Base-by-base conservation (phyloP, 2,888 invertebrate genomes). In the Drosophila anomelani region DNA sequence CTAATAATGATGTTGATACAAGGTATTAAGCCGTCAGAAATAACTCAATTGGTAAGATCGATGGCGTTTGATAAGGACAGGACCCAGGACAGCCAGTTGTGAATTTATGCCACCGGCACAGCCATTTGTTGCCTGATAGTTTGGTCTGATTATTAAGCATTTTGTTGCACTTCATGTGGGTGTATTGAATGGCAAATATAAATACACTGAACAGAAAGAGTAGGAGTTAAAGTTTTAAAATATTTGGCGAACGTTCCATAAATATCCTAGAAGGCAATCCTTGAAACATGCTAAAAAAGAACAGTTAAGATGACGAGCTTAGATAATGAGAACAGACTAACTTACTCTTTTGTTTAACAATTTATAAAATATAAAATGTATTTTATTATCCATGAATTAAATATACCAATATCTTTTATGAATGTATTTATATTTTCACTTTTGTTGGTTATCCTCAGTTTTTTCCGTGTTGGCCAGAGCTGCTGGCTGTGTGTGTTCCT, bases 11-110 rank as follows among this genome's bases (percentile, higher is more conserved):
- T 64, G 57, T 73, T 67, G 79, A 78, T 75, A 77, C 71, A 70
- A 76, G 86, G 77, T 76, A 81, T 87, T 86, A 70, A 77, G 72
- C 75, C 89, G 85, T 79, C 85, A 74, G 83, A 78, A 79, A 85
- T 87, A 82, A 89, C 85, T 86, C 85, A 80, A 79, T 85, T 77
- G 82, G 68, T 58, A 62, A 77, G 85, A 87, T 86, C 82, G 72
- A 76, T 76, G 53, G 74, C 70, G 34, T 68, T 73, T 72, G 89
- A 85, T 85, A 85, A 72, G 69, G 69, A 54, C 17, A 2, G n/a
- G 51, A 43, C 38, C 53, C 64, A 55, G 69, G 58, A 70, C 41
- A 41, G 29, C 66, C 44, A 43, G 26, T 38, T 73, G 57, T 64
- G 58, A 74, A 66, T 69, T 69, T 64, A 76, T 77, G 68, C 49